Evolutionary conservation across 2,888 invertebrate species (phyloP), one percentile per base, ranked within the genome.

Genomic region (Meta bourneti): DNA sequence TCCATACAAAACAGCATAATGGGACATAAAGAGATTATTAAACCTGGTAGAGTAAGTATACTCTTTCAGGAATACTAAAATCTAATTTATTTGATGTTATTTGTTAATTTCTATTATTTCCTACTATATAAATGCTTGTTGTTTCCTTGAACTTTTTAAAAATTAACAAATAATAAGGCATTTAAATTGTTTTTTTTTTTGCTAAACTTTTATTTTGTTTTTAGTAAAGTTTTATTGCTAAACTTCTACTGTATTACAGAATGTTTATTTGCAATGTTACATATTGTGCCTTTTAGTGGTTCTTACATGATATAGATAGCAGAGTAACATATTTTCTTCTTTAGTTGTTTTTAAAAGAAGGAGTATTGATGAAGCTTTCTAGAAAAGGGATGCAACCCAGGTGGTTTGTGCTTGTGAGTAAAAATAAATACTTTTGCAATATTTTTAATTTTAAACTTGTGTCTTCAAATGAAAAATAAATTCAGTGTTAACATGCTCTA

Each of bases 311-410:
- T 34, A 34, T 34, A 34, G 1, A 34, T 34, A 2, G 1, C 34
- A 2, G 34, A 74, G 19, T 85, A 34, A 16, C 11, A 16, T 34
- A 1, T 34, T 34, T 34, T 34, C 34, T 61, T 61, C 61, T 93
- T 6, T 93, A 95, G 95, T 95, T 95, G 93, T 95, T 97, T 93
- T 94, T 97, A 19, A 96, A 96, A 94, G 96, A 96, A 94, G 97
- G 97, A 70, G 96, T 96, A 94, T 95, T 97, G 78, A 95, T 95
- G 93, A 97, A 97, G 94, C 95, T 96, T 90, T 96, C 96, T 51
- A 95, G 97, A 74, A 96, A 96, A 95, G 96, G 95, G 94, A 95
- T 95, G 95, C 96, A 96, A 94, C 96, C 96, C 13, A 95, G 96
- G 93, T 96, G 96, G 94, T 96, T 97, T 94, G 96, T 96, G 94